These are phyloP conservation scores for Zaprionus tsacasi DNA, from an alignment of 1,140 invertebrate species.

Conservation along the genomic window DNA sequence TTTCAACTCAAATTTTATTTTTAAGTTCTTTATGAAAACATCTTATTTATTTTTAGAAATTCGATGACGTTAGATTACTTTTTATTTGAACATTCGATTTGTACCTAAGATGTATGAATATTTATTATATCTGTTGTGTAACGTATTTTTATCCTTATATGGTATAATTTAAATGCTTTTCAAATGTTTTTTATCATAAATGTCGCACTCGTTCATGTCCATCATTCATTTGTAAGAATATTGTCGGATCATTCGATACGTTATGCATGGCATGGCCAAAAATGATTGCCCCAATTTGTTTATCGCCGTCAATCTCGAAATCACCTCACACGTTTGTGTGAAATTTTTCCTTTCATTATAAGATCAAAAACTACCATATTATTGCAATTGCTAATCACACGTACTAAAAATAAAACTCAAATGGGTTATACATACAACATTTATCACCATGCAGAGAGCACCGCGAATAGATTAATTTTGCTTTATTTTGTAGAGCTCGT, in stretches of 20 bases:
- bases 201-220: conserved; percentile 9
- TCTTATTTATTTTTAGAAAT: background rate
- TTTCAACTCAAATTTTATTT: background rate
- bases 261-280: conserved; percentile 47
- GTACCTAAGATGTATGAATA: background rate
- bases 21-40: background rate
- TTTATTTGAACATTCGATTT: conserved; percentile 13
- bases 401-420: conserved; percentile 4
- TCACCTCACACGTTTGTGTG: background rate
- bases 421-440: conserved; percentile 16
- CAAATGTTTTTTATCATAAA: conserved; percentile 10
- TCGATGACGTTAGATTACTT: background rate
- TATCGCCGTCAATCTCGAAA: background rate
- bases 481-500: background rate
- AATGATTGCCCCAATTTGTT: conserved; percentile 17
- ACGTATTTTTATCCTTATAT: conserved; percentile 1
- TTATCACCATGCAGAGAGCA: conserved; percentile 22
- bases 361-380: background rate
- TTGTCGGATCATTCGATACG: conserved; percentile 6
- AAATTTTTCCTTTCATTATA: conserved; percentile 2
- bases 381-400: conserved; percentile 26
- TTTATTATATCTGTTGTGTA: background rate
- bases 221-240: background rate
- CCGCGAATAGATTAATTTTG: conserved; percentile 20
- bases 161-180: background rate